Evolutionary conservation across 2,888 invertebrate species (phyloP).

Genomic region (Sialis fuliginosa): DNA sequence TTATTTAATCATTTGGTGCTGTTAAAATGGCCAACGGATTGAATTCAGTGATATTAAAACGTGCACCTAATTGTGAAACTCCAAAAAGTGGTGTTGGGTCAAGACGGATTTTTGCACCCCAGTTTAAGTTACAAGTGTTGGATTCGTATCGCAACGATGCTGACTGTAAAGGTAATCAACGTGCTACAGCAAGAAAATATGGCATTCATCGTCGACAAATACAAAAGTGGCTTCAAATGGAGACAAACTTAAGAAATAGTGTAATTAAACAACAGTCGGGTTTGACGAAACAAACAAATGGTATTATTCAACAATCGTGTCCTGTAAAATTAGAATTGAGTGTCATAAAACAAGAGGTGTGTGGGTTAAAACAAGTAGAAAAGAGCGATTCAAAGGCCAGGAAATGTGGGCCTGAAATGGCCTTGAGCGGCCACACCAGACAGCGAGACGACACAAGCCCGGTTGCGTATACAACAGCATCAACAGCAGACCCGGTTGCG

Average conservation of each 20-base stretch:
- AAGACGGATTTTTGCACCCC: slow-evolving; percentile 72
- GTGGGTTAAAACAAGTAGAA: background rate
- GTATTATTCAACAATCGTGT: too few species aligned
- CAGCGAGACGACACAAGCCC: slow-evolving; percentile 23
- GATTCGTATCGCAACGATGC: slow-evolving; percentile 73
- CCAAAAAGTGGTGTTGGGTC: slow-evolving; percentile 45
- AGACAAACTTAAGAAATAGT: slow-evolving; percentile 57
- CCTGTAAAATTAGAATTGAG: slow-evolving; percentile 4
- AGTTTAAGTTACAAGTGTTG: slow-evolving; percentile 76
- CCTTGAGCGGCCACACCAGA: slow-evolving; percentile 23
- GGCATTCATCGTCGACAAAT: slow-evolving; percentile 79
- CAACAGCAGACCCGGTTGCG: slow-evolving; percentile 8
- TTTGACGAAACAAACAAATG: slow-evolving; percentile 8
- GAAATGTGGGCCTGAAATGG: slow-evolving; percentile 17
- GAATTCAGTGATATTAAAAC: slow-evolving; percentile 29
- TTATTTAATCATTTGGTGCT: slow-evolving; percentile 11
- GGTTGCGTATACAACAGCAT: slow-evolving; percentile 2
- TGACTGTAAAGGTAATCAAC: slow-evolving; percentile 77
- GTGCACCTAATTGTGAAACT: slow-evolving; percentile 17
- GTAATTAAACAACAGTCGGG: slow-evolving; percentile 23
- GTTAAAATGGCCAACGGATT: slow-evolving; percentile 37
- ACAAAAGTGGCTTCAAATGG: slow-evolving; percentile 82
- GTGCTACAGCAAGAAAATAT: slow-evolving; percentile 79
- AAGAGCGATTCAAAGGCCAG: slow-evolving; percentile 11
- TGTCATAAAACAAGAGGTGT: background rate